Percentiles rank a stretch among this genome's conserved stretches.
Conservation (phyloP, 2,888 invertebrate genomes). For the Ichneumon xanthorius region DNA sequence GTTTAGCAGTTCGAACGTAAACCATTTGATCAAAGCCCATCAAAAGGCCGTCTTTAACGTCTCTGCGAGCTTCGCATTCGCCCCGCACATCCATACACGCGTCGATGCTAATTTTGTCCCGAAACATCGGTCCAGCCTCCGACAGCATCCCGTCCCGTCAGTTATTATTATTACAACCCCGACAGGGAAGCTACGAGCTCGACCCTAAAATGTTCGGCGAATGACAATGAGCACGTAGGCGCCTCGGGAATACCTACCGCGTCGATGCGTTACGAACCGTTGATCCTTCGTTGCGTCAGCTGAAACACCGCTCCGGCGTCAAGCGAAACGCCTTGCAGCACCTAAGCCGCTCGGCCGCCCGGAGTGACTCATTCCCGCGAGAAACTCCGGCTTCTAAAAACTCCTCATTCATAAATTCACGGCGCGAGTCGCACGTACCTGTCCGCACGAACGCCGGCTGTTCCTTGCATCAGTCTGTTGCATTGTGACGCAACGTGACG, state of each 20-base stretch:
- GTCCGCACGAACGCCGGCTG: neutral
- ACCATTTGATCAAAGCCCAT: neutral
- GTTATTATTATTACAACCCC: constrained; percentile 62
- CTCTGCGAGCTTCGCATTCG: constrained; percentile 24
- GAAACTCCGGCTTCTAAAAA: constrained; percentile 18
- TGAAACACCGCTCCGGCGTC: neutral
- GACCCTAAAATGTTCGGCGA: neutral
- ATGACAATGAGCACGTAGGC: constrained; percentile 56
- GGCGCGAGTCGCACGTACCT: neutral
- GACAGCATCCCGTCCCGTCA: constrained; percentile 2
- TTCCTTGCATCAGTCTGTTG: constrained; percentile 20
- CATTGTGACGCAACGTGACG: constrained; percentile 45
- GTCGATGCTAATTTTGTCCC: constrained; percentile 70
- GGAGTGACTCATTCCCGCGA: constrained; percentile 58
- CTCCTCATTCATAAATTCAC: neutral
- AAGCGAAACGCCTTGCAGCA: neutral
- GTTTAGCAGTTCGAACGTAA: neutral
- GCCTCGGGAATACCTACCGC: neutral
- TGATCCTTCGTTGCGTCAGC: constrained; percentile 37
- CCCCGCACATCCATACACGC: constrained; percentile 5
- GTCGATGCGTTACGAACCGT: constrained; percentile 22
- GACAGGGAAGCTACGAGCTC: constrained; percentile 7
- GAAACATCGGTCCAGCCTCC: constrained; percentile 49
- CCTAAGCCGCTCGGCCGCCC: constrained; percentile 13
- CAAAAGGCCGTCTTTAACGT: neutral